These are phyloP conservation scores for Sciurus vulgaris DNA, from an alignment of 2,797 vertebrate genomes.

Conservation along the genomic window DNA sequence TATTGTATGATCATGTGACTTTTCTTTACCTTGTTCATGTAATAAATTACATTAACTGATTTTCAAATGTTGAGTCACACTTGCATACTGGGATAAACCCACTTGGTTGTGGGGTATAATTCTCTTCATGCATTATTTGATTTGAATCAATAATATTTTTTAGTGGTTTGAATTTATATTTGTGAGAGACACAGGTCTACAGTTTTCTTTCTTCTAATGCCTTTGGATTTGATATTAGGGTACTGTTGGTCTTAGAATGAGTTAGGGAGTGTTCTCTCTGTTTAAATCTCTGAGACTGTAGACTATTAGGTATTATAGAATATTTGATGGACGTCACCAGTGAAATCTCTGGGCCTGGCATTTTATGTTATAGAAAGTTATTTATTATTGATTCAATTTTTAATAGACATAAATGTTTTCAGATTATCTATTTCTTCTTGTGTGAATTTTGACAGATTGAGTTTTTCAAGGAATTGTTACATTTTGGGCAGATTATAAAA, in stretches of 20 bases:
- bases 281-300: not conserved
- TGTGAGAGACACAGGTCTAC: not conserved
- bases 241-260: not conserved
- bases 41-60: not conserved
- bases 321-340: not conserved
- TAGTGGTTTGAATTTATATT: not conserved
- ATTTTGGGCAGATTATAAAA: not conserved
- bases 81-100: not conserved
- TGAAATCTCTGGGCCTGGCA: not conserved
- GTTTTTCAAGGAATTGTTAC: not conserved
- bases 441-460: not conserved
- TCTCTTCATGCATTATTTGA: not conserved
- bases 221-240: not conserved
- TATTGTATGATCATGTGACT: not conserved
- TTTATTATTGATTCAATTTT: not conserved
- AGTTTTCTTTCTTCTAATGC: not conserved
- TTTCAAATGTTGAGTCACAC: not conserved
- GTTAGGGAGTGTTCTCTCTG: not conserved
- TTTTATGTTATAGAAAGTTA: not conserved
- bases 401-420: not conserved
- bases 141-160: not conserved
- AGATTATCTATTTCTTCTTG: not conserved
- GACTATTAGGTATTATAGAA: not conserved
- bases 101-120: not conserved
- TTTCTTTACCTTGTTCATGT: not conserved